Evolutionary conservation across 2,797 vertebrate genomes (phyloP), one percentile per base, ranked within the genome.

Genomic region (Syngnathus rostellatus): DNA sequence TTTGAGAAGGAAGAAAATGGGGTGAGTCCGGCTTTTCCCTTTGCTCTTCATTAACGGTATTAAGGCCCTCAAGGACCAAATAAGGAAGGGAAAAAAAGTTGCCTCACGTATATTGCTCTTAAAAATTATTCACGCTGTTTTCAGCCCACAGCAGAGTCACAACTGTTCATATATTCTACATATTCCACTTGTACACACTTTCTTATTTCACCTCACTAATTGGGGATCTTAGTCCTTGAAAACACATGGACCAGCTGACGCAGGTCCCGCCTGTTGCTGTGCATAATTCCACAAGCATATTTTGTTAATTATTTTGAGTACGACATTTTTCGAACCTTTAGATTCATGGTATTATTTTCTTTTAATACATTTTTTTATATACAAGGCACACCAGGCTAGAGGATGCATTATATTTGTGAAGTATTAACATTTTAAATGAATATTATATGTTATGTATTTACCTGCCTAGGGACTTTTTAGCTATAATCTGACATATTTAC

Each of bases 91-190:
- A 21, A 25, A 62, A 65, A 79, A 63, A 81, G 77, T 81, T 85
- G 77, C 65, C 67, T 69, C 67, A 57, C 66, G 60, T 68, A 66
- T 68, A 64, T 78, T 73, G 68, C 70, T 54, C 60, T 78, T 63
- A 77, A 87, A 72, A 85, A 84, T 86, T 85, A 86, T 85, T 86
- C 73, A 87, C 73, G 70, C 40, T 2, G 43, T 68, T 85, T 72
- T 70, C 70, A 67, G 67, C 76, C 79, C 76, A 16, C 72, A 72
- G 69, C 68, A n/a, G 68, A 67, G 73, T 78, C 78, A 68, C 76
- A 57, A 6, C 73, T 85, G 67, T 72, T 85, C 75, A 82, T 51
- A 73, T 72, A 85, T 86, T 83, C 80, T 67, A 66, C 80, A 87
- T 87, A 70, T 37, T 37, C 8, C 43, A 48, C 23, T 41, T 62